These are phyloP conservation scores for Cryptophagus acutangulus DNA, from an alignment of 2,888 invertebrate genomes.

Conservation along the genomic window DNA sequence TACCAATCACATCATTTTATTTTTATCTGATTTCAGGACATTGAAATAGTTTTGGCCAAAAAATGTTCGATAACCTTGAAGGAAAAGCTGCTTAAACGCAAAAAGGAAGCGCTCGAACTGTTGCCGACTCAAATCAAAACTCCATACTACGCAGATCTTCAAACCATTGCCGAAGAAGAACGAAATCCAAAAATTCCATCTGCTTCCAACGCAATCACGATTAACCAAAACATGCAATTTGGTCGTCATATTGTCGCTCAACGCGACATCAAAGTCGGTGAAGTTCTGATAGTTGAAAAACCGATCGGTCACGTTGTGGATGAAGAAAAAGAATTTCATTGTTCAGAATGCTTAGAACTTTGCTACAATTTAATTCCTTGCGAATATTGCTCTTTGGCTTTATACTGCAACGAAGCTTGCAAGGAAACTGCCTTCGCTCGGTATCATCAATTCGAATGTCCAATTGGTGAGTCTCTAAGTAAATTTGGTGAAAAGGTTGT, in stretches of 20 bases:
- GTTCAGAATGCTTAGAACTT: conserved; percentile 63
- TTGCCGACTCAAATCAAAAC: conserved; percentile 15
- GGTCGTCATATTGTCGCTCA: conserved; percentile 70
- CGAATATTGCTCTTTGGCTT: conserved; percentile 56
- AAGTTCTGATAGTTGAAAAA: conserved; percentile 69
- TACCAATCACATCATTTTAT: no score
- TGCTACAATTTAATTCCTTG: conserved; percentile 61
- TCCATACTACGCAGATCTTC: conserved; percentile 22
- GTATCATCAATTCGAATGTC: conserved; percentile 76
- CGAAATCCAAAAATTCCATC: conserved; percentile 42
- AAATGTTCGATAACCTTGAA: conserved; percentile 62
- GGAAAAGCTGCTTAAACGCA: conserved; percentile 51
- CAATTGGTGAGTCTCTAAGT: conserved; percentile 60
- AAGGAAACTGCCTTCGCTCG: conserved; percentile 56
- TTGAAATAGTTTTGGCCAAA: conserved; percentile 56
- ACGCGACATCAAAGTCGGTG: conserved; percentile 65
- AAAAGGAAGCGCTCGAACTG: conserved; percentile 31
- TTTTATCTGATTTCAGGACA: no score
- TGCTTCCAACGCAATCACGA: conserved; percentile 59
- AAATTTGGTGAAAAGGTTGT: conserved; percentile 66
- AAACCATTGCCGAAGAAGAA: conserved; percentile 23
- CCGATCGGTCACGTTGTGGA: conserved; percentile 63
- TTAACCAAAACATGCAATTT: conserved; percentile 54
- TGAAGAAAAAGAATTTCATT: conserved; percentile 56
- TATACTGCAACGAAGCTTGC: conserved; percentile 66